phyloP scores from a whole-genome alignment of 2,797 vertebrate genomes.

The Eleutherodactylus coqui region DNA sequence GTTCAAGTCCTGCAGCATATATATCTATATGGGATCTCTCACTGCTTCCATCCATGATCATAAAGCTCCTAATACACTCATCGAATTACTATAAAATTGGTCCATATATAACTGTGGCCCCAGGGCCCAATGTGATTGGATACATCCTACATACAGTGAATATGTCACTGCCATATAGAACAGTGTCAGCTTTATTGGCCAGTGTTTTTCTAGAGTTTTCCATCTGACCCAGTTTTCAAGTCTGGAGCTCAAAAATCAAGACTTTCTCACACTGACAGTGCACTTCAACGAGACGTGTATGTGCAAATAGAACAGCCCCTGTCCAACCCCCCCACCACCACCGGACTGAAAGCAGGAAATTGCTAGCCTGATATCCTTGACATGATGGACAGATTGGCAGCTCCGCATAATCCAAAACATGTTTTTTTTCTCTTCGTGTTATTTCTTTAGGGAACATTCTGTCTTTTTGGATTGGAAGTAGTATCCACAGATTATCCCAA shows the following conservation, averaged over 20 bases:
- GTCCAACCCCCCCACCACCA: background rate
- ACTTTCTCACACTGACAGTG: slow-evolving; percentile 13
- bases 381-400: slow-evolving; percentile 62
- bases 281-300: slow-evolving; percentile 14
- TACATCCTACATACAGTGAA: background rate
- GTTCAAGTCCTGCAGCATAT: too few relatives aligned
- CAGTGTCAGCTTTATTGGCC: too few relatives aligned
- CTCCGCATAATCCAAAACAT: slow-evolving; percentile 60
- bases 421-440: slow-evolving; percentile 60
- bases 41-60: too few relatives aligned
- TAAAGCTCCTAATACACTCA: too few relatives aligned
- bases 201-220: too few relatives aligned
- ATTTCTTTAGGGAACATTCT: slow-evolving; percentile 64
- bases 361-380: slow-evolving; percentile 52
- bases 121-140: background rate
- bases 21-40: too few relatives aligned
- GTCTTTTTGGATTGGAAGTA: slow-evolving; percentile 59
- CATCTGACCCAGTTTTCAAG: slow-evolving; percentile 37
- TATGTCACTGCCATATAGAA: background rate
- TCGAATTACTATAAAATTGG: background rate
- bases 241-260: background rate
- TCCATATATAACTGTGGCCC: background rate
- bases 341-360: slow-evolving; percentile 53
- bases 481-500: slow-evolving; percentile 59
- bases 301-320: background rate